These are phyloP conservation scores for Ameiurus melas DNA, from an alignment of 2,113 vertebrate genomes.

Conservation along the genomic window DNA sequence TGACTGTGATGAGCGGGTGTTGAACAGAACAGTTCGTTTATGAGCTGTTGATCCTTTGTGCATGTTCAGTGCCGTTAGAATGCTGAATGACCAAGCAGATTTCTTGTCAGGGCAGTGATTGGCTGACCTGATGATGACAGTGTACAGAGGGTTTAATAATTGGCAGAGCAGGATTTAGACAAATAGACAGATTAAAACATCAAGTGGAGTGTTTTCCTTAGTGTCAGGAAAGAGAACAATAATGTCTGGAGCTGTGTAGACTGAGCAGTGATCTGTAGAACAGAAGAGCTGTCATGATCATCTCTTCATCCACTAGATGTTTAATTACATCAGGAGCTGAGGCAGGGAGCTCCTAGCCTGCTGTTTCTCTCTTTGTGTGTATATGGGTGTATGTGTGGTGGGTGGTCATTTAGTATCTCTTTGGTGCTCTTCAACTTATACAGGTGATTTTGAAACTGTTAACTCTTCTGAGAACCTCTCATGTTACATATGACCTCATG, in stretches of 20 bases:
- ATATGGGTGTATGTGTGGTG: too few species aligned
- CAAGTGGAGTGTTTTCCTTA: slow-evolving; percentile 18
- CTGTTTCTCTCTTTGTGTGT: not conserved
- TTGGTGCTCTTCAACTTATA: not conserved
- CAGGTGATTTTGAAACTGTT: not conserved
- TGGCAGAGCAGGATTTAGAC: slow-evolving; percentile 16
- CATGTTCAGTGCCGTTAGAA: not conserved
- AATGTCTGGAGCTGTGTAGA: not conserved
- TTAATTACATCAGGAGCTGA: slow-evolving; percentile 3
- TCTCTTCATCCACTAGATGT: slow-evolving; percentile 2
- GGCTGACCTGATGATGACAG: not conserved
- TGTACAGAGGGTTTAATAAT: not conserved
- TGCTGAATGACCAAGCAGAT: not conserved
- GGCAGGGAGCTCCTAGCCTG: not conserved
- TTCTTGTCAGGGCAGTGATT: not conserved
- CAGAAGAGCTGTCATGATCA: slow-evolving; percentile 5
- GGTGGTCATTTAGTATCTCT: not conserved
- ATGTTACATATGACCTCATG: not conserved
- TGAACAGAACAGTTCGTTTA: not conserved
- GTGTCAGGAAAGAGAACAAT: slow-evolving; percentile 2
- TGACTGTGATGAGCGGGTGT: not conserved
- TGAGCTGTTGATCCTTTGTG: not conserved
- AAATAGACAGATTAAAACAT: slow-evolving; percentile 23
- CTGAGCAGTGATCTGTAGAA: slow-evolving; percentile 11
- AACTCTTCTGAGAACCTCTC: not conserved